Base-by-base conservation (phyloP, 2,888 invertebrate genomes). In the Amphiduros pacificus region DNA sequence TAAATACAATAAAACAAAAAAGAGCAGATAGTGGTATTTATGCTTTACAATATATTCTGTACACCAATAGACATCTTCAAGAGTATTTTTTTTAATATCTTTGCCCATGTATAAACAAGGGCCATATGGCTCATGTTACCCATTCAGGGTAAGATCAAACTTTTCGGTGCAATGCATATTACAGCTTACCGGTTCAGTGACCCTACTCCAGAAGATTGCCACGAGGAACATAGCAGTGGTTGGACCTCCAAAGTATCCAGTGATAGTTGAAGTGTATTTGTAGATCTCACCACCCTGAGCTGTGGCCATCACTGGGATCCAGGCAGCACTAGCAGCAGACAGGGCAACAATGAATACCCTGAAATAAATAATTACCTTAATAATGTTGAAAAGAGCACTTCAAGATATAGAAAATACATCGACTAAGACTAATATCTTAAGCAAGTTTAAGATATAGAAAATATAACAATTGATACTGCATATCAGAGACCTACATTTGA, bases 211-310 rank as follows among this genome's bases (percentile, higher is more conserved):
- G 31, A 60, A 41, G 41, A 67, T 56, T 32, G 68, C 68, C 17
- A 67, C 51, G 20, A 68, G 44, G 50, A 68, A 68, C 66, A 68
- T 64, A 59, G 66, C 66, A 56, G 63, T 62, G 27, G 66, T 67
- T 2, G 68, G 68, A 1, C 64, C 54, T n/a, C 66, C 68, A 29
- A 68, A 28, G 56, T 67, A 67, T 17, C 68, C 68, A 6, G 55
- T 60, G 27, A 67, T 54, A 17, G 66, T 56, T 9, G 64, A 57
- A 28, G 64, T 44, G 59, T 67, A 67, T 20, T 32, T 22, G 64
- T 62, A 67, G 58, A 68, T 55, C 61, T 67, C 41, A 11, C 68
- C 68, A 0, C 68, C 68, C 52, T 64, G 50, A 4, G 62, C 62
- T 20, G 55, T 52, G 36, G 51, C 48, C 59, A 68, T 68, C 22